These are phyloP conservation scores for Linepithema humile DNA, from an alignment of 1,140 invertebrate genomes.

Conservation along the genomic window DNA sequence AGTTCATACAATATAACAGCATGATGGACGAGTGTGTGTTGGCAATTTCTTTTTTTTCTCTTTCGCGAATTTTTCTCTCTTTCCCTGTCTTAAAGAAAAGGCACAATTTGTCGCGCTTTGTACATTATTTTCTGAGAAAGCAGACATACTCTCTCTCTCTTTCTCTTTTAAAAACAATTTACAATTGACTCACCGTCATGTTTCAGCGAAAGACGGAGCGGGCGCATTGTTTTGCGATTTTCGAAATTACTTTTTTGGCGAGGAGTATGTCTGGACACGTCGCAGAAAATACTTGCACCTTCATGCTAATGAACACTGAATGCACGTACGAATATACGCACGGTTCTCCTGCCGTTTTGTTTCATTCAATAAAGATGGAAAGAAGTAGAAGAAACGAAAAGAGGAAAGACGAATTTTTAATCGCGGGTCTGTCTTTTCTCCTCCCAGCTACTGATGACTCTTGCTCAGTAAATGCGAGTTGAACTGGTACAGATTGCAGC, in stretches of 20 bases:
- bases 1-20: slow-evolving; percentile 78
- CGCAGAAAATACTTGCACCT: slow-evolving; percentile 47
- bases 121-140: slow-evolving; percentile 51
- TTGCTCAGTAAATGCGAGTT: slow-evolving; percentile 97
- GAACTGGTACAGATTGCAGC: slow-evolving; percentile 97
- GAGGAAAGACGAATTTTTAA: slow-evolving; percentile 23
- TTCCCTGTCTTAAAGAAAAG: slow-evolving; percentile 63
- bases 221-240: not conserved
- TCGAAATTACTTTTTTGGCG: slow-evolving; percentile 23
- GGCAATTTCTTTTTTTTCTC: slow-evolving; percentile 67
- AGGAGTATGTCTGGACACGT: slow-evolving; percentile 28
- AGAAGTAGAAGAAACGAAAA: slow-evolving; percentile 32
- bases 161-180: slow-evolving; percentile 26
- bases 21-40: slow-evolving; percentile 79
- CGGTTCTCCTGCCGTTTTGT: slow-evolving; percentile 7
- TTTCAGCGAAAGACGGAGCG: not conserved
- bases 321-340: slow-evolving; percentile 16
- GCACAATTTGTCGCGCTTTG: slow-evolving; percentile 71
- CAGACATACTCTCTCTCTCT: slow-evolving; percentile 38
- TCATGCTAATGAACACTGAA: slow-evolving; percentile 51
- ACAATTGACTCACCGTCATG: slow-evolving; percentile 10
- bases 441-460: slow-evolving; percentile 89
- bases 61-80: slow-evolving; percentile 51
- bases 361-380: slow-evolving; percentile 4
- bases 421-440: slow-evolving; percentile 15